Base-by-base conservation (phyloP, 1,140 invertebrate genomes). In the Zaprionus davidi region DNA sequence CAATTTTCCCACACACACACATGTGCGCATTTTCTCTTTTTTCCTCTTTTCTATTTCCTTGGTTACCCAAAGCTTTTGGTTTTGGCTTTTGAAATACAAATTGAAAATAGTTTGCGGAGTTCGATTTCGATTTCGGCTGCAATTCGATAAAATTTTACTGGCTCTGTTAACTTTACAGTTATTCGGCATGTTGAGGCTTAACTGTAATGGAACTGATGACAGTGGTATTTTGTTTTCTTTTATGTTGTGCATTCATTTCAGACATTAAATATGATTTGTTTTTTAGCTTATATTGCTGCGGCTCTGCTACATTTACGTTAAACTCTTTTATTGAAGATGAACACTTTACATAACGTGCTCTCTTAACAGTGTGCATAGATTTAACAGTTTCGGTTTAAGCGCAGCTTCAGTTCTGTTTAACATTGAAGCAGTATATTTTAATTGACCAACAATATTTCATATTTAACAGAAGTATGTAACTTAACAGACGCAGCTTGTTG, bases 1-100 rank as follows among this genome's bases (percentile, higher is more conserved):
- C 78, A 79, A 79, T 79, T 79, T 79, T 71, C 68, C 65, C 63
- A 57, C 64, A 44, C 31, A 59, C 41, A 41, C 58, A 51, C 49
- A 38, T 58, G 20, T 17, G 26, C 24, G 44, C 17, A 5, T 38
- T 58, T 57, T 51, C 28, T 12, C 4, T 44, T 71, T 56, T 71
- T n/a, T n/a, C 3, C 22, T 34, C 11, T 5, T 66, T 38, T 24
- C 20, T 44, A 28, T 31, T 58, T 58, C 28, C 53, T 20, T 34
- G 24, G 46, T 1, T 24, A 51, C 4, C 46, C 46, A 51, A 24
- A 31, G 53, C 17, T 44, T 58, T 67, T 67, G 53, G 26, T 26
- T 56, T 26, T 12, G 15, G 53, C 56, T 34, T 65, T 57, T 57
- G 22, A 46, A 58, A 46, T 58, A 67, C 65, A 67, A 67, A 67